These are phyloP conservation scores for Himalopsyche japonica DNA, from an alignment of 2,888 invertebrate species.

Conservation along the genomic window DNA sequence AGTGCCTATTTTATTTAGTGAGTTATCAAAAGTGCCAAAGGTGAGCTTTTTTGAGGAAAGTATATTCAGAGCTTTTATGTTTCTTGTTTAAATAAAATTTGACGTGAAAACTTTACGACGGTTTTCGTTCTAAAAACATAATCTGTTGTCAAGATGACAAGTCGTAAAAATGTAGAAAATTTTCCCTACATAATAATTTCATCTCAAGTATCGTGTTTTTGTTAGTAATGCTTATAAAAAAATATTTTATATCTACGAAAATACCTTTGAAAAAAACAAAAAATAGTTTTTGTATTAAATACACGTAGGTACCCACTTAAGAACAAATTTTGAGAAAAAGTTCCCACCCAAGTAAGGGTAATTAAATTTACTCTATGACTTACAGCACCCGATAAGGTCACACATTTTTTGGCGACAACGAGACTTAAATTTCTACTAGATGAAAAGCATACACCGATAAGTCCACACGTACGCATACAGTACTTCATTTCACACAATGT, in stretches of 20 bases:
- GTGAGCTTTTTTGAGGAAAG: slow-evolving; percentile 6
- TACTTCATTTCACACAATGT: too few species aligned
- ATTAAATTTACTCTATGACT: too few species aligned
- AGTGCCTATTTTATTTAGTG: not conserved
- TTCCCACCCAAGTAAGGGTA: too few species aligned
- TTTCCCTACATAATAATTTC: not conserved
- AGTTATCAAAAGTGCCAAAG: not conserved
- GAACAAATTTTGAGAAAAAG: too few species aligned
- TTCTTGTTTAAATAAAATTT: slow-evolving; percentile 16
- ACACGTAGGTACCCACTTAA: too few species aligned
- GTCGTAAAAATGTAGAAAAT: not conserved
- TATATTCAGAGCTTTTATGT: slow-evolving; percentile 14
- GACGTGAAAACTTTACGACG: slow-evolving; percentile 12
- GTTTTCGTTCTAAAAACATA: not conserved
- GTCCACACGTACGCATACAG: too few species aligned
- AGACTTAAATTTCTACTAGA: too few species aligned
- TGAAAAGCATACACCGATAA: too few species aligned
- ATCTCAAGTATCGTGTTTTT: not conserved
- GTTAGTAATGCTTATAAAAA: not conserved
- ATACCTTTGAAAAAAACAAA: not conserved
- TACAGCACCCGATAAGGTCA: too few species aligned
- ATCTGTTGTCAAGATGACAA: not conserved
- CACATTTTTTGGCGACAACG: too few species aligned
- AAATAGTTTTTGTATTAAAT: not conserved
- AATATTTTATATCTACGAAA: not conserved